Conservation (phyloP, 2,113 vertebrate genomes). For the Jaculus jaculus region DNA sequence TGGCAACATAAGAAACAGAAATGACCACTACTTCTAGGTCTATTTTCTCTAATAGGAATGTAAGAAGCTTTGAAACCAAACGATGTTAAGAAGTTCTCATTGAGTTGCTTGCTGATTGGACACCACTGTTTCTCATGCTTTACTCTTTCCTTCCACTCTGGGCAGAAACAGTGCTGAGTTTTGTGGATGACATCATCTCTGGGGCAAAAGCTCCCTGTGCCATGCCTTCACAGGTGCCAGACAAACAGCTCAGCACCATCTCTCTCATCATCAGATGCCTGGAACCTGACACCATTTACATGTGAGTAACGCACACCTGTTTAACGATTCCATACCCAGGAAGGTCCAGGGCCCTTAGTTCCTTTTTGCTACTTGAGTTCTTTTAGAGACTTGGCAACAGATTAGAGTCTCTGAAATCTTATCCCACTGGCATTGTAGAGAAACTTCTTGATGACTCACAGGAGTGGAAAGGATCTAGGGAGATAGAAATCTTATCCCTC, state of each 20-base stretch:
- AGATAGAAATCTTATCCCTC: not conserved
- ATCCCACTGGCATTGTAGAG: not conserved
- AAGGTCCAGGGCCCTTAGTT: accelerated
- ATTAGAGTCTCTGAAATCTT: not conserved
- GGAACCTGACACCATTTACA: constrained; percentile 96
- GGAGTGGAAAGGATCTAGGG: not conserved
- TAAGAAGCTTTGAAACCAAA: not conserved
- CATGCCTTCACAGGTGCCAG: constrained; percentile 96
- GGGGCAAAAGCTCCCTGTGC: constrained; percentile 97
- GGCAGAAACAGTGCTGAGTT: constrained; percentile 96
- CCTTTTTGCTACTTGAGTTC: not conserved
- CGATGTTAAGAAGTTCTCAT: accelerated
- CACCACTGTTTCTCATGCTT: not conserved
- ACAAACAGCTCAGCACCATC: constrained; percentile 92
- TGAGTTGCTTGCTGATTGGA: not conserved
- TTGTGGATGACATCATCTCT: constrained; percentile 97
- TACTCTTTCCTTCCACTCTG: constrained; percentile 58
- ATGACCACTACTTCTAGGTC: not conserved
- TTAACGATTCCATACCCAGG: accelerated
- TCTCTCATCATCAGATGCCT: constrained; percentile 95
- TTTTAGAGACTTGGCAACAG: not conserved
- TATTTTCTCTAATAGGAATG: not conserved
- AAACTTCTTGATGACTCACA: not conserved
- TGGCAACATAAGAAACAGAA: not conserved
- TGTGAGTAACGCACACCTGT: constrained; percentile 86